Evolutionary conservation across 2,888 invertebrate species (phyloP).

Genomic region (Candidula unifasciata): DNA sequence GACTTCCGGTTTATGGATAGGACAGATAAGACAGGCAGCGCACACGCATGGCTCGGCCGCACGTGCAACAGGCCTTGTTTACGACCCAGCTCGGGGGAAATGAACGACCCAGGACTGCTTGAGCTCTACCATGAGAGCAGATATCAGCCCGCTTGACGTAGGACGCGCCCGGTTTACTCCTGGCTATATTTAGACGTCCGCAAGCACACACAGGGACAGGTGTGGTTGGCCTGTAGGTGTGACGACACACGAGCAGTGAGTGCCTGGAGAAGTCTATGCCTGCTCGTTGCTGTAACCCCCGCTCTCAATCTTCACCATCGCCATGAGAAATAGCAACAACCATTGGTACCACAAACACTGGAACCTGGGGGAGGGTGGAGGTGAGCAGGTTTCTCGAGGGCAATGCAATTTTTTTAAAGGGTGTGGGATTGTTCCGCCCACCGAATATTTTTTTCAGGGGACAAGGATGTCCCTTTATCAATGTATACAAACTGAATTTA

Average conservation of each 20-base stretch:
- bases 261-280: too few species aligned
- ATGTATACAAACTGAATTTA: too few species aligned
- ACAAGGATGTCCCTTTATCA: too few species aligned
- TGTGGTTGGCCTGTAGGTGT: slow-evolving; percentile 23
- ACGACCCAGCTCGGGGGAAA: slow-evolving; percentile 38
- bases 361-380: too few species aligned
- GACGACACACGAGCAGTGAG: slow-evolving; percentile 35
- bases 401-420: too few species aligned
- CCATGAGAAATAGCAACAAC: too few species aligned
- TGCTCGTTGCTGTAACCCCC: too few species aligned
- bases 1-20: slow-evolving; percentile 47
- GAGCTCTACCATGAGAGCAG: neutral
- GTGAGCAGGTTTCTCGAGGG: too few species aligned
- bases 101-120: slow-evolving; percentile 26
- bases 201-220: slow-evolving; percentile 23
- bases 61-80: slow-evolving; percentile 38
- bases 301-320: too few species aligned
- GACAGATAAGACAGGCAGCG: slow-evolving; percentile 45
- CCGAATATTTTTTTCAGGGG: too few species aligned
- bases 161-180: neutral
- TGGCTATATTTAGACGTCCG: slow-evolving; percentile 40
- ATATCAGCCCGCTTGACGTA: slow-evolving; percentile 39
- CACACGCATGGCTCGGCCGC: slow-evolving; percentile 20
- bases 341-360: too few species aligned
- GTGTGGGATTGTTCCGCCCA: too few species aligned